Evolutionary conservation across 1,140 invertebrate genomes (phyloP).

Genomic region (Drosophila orosa): DNA sequence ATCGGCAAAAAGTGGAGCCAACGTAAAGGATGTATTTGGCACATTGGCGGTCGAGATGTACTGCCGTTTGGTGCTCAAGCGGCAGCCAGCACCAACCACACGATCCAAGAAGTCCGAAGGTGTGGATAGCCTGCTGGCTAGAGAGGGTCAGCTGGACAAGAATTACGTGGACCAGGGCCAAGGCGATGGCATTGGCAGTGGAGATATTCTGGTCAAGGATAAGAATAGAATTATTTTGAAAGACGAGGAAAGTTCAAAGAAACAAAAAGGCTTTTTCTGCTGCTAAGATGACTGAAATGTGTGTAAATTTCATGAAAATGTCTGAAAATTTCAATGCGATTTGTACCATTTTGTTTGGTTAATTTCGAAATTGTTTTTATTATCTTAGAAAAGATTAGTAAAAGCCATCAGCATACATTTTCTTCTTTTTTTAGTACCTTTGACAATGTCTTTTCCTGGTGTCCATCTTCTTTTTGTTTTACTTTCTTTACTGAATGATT

Average conservation of each 20-base stretch:
- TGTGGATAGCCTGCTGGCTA: background rate
- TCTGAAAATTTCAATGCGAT: no score
- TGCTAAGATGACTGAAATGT: background rate
- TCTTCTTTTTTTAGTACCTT: background rate
- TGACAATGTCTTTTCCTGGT: background rate
- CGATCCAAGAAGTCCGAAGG: background rate
- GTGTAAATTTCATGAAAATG: no score
- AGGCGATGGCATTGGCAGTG: background rate
- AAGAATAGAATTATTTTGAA: background rate
- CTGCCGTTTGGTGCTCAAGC: background rate
- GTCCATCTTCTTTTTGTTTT: background rate
- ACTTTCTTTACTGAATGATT: background rate
- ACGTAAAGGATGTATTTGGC: conserved; percentile 37
- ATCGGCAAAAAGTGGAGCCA: conserved; percentile 44
- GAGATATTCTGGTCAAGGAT: background rate
- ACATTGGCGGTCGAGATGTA: conserved; percentile 17
- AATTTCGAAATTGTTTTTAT: no score
- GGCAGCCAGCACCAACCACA: background rate
- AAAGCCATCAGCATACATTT: background rate
- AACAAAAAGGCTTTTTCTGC: background rate
- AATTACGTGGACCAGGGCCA: no score
- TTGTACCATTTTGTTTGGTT: no score
- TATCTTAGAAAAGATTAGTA: no score
- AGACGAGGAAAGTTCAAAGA: rapidly evolving
- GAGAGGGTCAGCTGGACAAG: background rate